Evolutionary conservation across 1,140 invertebrate species (phyloP).

Genomic region (Danaus melanippus): DNA sequence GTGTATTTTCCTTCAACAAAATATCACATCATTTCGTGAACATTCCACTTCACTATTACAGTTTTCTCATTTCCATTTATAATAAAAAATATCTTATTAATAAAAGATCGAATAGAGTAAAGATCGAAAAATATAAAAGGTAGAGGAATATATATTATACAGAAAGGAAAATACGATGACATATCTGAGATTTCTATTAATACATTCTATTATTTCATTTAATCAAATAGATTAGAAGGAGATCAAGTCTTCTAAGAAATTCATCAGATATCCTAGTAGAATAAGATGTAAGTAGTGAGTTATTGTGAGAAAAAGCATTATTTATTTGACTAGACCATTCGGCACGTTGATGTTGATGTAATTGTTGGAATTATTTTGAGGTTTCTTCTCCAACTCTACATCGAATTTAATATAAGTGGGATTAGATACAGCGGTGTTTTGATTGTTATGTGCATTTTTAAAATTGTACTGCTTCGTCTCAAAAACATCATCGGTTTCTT

Average conservation of each 20-base stretch:
- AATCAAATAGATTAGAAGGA: slow-evolving; percentile 12
- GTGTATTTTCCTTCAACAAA: slow-evolving; percentile 17
- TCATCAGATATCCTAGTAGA: slow-evolving; percentile 6
- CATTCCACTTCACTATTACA: background rate
- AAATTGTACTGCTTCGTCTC: slow-evolving; percentile 74
- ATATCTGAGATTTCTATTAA: too few species aligned
- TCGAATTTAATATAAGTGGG: slow-evolving; percentile 52
- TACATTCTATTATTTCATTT: too few species aligned
- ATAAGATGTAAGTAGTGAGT: too few species aligned
- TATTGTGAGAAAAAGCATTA: slow-evolving; percentile 18
- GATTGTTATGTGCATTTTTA: slow-evolving; percentile 74
- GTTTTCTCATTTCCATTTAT: too few species aligned
- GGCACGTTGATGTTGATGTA: slow-evolving; percentile 51
- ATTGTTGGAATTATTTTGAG: slow-evolving; percentile 45
- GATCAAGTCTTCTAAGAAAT: slow-evolving; percentile 19
- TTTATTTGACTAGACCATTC: slow-evolving; percentile 64
- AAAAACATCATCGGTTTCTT: slow-evolving; percentile 64
- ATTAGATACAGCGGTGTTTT: slow-evolving; percentile 55
- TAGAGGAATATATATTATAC: background rate
- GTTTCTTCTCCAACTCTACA: slow-evolving; percentile 50
- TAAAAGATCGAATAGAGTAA: too few species aligned
- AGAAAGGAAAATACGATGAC: slow-evolving; percentile 3
- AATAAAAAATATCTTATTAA: too few species aligned
- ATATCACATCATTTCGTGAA: slow-evolving; percentile 26
- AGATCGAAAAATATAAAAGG: too few species aligned